Evolutionary conservation across 2,797 vertebrate genomes (phyloP), one percentile per base, ranked within the genome.

Genomic region (Anomalospiza imberbis): DNA sequence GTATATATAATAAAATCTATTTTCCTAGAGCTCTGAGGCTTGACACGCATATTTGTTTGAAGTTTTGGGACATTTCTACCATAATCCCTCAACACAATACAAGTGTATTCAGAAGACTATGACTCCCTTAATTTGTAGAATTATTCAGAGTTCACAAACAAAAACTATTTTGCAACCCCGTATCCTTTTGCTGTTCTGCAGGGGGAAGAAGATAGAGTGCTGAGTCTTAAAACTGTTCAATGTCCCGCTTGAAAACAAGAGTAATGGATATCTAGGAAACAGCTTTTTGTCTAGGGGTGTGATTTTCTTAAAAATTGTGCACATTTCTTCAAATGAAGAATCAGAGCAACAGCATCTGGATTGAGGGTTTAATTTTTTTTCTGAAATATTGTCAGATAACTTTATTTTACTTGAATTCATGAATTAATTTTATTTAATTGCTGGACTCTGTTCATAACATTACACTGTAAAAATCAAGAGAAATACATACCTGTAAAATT

Each of bases 31-130:
- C 91, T 94, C 51, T 91, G 91, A 92, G 73, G 45, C 72, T 95
- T 97, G 94, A 93, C 90, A 13, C 62, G 36, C 83, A 32, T 95
- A 93, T 96, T 94, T 97, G 88, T 97, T 94, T 97, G 94, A 97
- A 97, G 93, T 93, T 96, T 94, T 88, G 94, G 83, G 85, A 48
- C 81, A 95, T 97, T 97, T 95, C 88, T 97, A 53, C 71, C 42
- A 80, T 95, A 97, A 94, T 83, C 61, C 55, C 58, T 91, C 58
- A 58, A 57, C 57, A 91, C 62, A 95, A 87, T 90, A 40, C 36
- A 36, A 91, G 67, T 40, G 71, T 58, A 92, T 83, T 85, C 77
- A 88, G 72, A 85, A 85, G 70, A 93, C 75, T 95, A 72, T 91
- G 88, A 94, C 74, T 93, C 63, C 12, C 34, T 83, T 17, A 53